Conservation (phyloP, 2,797 vertebrate genomes). For the Nannoperca australis region DNA sequence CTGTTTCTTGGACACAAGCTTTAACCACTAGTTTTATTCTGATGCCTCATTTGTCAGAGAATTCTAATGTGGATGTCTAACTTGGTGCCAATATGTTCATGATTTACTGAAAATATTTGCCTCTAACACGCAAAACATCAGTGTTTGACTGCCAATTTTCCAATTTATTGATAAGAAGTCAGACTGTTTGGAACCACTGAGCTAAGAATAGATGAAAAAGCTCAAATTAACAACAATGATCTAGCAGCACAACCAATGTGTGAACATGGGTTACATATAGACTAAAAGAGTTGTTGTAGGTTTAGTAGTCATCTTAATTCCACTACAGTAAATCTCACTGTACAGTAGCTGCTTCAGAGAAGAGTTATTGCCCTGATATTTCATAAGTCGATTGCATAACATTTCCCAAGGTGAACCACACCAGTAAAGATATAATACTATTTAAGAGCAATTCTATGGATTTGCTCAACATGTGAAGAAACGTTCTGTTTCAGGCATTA, state of each 20-base stretch:
- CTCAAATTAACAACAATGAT: background rate
- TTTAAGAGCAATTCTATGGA: background rate
- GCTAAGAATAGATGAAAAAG: background rate
- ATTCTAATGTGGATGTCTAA: background rate
- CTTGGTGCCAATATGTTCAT: background rate
- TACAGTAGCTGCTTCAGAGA: background rate
- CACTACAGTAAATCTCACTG: background rate
- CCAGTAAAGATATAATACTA: background rate
- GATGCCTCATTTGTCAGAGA: background rate
- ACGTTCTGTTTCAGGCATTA: background rate
- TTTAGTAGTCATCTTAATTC: background rate
- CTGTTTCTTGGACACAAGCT: background rate
- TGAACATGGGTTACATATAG: background rate
- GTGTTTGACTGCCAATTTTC: background rate
- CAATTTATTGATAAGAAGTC: background rate
- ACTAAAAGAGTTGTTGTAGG: background rate
- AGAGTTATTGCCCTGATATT: background rate
- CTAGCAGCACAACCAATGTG: no score
- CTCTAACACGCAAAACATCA: background rate
- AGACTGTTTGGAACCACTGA: background rate
- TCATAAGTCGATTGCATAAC: background rate
- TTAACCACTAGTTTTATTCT: background rate
- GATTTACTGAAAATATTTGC: background rate
- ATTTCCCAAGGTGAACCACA: background rate
- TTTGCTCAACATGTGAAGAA: slow-evolving; percentile 10